These are phyloP conservation scores for Bucorvus abyssinicus DNA, from an alignment of 2,797 vertebrate genomes.

Conservation along the genomic window DNA sequence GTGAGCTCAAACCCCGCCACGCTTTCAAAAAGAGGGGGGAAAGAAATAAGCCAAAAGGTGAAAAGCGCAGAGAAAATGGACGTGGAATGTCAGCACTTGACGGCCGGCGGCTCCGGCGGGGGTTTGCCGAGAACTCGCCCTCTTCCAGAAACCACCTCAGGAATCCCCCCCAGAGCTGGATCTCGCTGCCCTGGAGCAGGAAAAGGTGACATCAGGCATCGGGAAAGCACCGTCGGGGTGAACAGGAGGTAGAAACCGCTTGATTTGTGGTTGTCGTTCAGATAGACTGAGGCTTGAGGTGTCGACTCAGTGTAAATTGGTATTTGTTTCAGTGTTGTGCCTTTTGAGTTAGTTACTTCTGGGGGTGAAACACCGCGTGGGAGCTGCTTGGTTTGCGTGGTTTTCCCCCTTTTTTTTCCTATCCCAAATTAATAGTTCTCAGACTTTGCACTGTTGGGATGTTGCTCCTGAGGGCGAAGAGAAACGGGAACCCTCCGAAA, in stretches of 20 bases:
- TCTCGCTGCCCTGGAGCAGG: background rate
- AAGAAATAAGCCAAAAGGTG: background rate
- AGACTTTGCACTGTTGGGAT: conserved; percentile 68
- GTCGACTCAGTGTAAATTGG: background rate
- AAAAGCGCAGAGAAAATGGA: background rate
- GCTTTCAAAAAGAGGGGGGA: background rate
- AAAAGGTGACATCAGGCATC: background rate
- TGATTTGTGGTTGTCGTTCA: background rate
- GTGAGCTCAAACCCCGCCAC: too few relatives aligned
- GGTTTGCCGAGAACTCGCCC: background rate
- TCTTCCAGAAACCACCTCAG: background rate
- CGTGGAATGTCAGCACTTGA: background rate
- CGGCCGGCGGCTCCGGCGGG: background rate
- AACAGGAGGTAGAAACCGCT: background rate
- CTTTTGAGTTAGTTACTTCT: conserved; percentile 62
- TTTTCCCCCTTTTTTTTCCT: background rate
- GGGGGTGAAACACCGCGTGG: conserved; percentile 16
- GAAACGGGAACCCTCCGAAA: conserved; percentile 31
- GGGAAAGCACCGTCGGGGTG: background rate
- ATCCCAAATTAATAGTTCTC: background rate
- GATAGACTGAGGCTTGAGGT: background rate
- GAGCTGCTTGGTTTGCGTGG: background rate
- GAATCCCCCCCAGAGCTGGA: background rate
- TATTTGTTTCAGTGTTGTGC: conserved; percentile 10
- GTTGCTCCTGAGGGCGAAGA: conserved; percentile 46